Evolutionary conservation across 2,888 invertebrate species (phyloP).

Genomic region (Leucozona laternaria): DNA sequence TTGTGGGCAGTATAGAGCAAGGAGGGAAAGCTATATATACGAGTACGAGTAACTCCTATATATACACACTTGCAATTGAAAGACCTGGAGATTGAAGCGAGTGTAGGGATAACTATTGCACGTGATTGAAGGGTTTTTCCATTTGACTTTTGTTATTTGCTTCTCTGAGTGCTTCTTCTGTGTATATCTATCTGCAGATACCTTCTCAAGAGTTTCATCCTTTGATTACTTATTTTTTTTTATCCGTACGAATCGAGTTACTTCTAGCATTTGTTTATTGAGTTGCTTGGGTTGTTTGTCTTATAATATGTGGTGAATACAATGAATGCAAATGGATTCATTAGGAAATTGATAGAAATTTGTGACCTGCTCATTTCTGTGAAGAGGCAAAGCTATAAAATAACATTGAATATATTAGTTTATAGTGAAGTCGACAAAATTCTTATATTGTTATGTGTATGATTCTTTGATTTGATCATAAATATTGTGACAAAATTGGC

Average conservation of each 20-base stretch:
- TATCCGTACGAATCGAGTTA: constrained; percentile 33
- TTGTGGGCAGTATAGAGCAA: constrained; percentile 23
- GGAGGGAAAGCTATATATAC: neutral
- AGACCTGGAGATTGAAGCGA: constrained; percentile 56
- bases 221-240: constrained; percentile 22
- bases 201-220: constrained; percentile 14
- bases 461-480: constrained; percentile 30
- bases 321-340: constrained; percentile 72
- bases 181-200: neutral
- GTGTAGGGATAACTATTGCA: constrained; percentile 57
- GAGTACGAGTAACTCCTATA: too few species aligned
- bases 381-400: neutral
- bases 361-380: constrained; percentile 7
- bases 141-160: constrained; percentile 61
- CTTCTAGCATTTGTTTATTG: constrained; percentile 62
- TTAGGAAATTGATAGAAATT: constrained; percentile 52
- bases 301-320: constrained; percentile 38
- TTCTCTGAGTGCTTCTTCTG: constrained; percentile 27
- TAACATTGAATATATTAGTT: constrained; percentile 56
- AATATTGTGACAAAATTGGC: constrained; percentile 17
- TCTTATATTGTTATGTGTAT: neutral
- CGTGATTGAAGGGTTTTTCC: constrained; percentile 46
- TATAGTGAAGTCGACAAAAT: constrained; percentile 36
- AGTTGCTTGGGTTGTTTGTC: constrained; percentile 6
- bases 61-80: constrained; percentile 58